Evolutionary conservation across 2,797 vertebrate genomes (phyloP).

Genomic region (Anomalospiza imberbis): DNA sequence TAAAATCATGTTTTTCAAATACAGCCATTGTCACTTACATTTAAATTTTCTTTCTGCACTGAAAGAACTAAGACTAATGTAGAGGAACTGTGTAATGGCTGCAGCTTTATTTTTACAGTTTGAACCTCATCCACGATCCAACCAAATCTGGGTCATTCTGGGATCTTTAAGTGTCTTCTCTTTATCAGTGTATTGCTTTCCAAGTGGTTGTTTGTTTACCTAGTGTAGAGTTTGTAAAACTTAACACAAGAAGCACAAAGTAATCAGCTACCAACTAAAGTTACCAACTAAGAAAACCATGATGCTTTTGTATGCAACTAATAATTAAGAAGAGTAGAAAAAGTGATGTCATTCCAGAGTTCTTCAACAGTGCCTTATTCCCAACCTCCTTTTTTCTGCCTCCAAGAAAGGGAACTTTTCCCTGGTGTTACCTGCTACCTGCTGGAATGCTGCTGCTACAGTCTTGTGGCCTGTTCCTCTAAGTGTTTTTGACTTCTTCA

Average conservation of each 20-base stretch:
- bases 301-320: not conserved
- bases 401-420: not conserved
- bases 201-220: not conserved
- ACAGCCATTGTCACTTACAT: not conserved
- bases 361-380: not conserved
- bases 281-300: not conserved
- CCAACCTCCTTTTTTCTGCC: not conserved
- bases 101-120: not conserved
- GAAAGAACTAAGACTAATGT: not conserved
- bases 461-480: not conserved
- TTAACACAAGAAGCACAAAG: not conserved
- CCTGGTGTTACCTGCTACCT: not conserved
- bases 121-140: not conserved
- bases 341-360: not conserved
- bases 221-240: not conserved
- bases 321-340: not conserved
- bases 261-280: not conserved
- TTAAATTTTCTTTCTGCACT: not conserved
- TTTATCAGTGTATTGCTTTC: not conserved
- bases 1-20: not conserved
- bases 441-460: not conserved
- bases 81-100: not conserved
- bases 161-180: not conserved
- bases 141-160: not conserved
- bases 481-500: not conserved